These are phyloP conservation scores for Borostomias antarcticus DNA, from an alignment of 2,797 vertebrate species.

Conservation along the genomic window DNA sequence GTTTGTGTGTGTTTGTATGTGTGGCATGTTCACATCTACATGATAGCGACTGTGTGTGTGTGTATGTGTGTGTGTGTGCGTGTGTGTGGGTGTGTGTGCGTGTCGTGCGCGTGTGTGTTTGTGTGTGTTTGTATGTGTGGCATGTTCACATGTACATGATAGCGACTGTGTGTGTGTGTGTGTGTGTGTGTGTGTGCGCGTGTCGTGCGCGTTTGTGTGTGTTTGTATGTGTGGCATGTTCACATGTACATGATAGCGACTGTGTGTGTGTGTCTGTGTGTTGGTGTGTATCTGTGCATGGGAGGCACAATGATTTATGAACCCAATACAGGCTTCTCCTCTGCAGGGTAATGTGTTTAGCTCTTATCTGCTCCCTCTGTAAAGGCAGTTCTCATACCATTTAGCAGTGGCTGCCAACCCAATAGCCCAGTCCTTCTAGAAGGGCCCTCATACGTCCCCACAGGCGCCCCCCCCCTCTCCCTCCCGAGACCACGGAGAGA, in stretches of 20 bases:
- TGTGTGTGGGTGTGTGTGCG: background rate
- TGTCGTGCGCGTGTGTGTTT: background rate
- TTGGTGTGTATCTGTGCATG: slow-evolving; percentile 8
- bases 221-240: background rate
- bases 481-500: background rate
- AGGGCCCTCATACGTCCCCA: slow-evolving; percentile 30
- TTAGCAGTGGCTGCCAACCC: slow-evolving; percentile 43
- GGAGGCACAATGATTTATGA: slow-evolving; percentile 71
- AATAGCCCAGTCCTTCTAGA: slow-evolving; percentile 44
- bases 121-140: background rate
- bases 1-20: too few species aligned
- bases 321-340: slow-evolving; percentile 50
- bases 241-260: too few species aligned
- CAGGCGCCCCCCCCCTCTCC: slow-evolving; percentile 24
- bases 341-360: slow-evolving; percentile 73
- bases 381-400: slow-evolving; percentile 54
- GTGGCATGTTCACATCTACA: too few species aligned
- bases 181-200: slow-evolving; percentile 30
- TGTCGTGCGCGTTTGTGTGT: slow-evolving; percentile 21
- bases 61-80: slow-evolving; percentile 37
- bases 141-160: too few species aligned
- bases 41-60: too few species aligned
- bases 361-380: slow-evolving; percentile 70
- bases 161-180: slow-evolving; percentile 31
- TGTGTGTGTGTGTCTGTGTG: background rate